Conservation (phyloP, 2,888 invertebrate genomes). For the Nomada flava region DNA sequence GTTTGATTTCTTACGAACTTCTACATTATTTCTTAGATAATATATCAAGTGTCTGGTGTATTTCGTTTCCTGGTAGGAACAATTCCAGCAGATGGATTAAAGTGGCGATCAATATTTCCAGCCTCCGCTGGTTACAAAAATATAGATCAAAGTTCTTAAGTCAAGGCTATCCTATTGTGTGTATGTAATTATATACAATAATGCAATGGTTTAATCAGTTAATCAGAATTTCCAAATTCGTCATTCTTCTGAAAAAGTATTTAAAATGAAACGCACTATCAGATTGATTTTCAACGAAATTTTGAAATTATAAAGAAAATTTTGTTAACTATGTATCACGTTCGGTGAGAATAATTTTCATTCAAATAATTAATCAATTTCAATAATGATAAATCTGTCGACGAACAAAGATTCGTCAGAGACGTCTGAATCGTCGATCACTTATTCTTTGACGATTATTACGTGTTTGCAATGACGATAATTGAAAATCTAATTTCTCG, state of each 20-base stretch:
- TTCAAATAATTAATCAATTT: neutral
- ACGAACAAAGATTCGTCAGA: neutral
- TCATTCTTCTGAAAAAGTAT: no score
- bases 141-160: slow-evolving; percentile 39
- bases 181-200: no score
- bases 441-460: neutral
- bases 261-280: no score
- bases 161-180: slow-evolving; percentile 18
- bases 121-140: slow-evolving; percentile 31
- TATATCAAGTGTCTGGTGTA: no score
- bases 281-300: neutral
- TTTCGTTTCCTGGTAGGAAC: neutral
- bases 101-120: slow-evolving; percentile 57
- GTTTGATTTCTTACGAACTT: no score
- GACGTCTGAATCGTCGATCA: slow-evolving; percentile 5
- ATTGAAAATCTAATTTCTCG: slow-evolving; percentile 51
- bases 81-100: slow-evolving; percentile 23
- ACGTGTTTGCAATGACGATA: slow-evolving; percentile 10
- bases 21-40: no score
- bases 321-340: no score
- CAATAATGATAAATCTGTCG: neutral
- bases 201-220: no score
- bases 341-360: no score
- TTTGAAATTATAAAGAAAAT: neutral
- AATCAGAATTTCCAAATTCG: no score